Evolutionary conservation across 2,888 invertebrate genomes (phyloP).

Genomic region (Synanthedon myopaeformis): DNA sequence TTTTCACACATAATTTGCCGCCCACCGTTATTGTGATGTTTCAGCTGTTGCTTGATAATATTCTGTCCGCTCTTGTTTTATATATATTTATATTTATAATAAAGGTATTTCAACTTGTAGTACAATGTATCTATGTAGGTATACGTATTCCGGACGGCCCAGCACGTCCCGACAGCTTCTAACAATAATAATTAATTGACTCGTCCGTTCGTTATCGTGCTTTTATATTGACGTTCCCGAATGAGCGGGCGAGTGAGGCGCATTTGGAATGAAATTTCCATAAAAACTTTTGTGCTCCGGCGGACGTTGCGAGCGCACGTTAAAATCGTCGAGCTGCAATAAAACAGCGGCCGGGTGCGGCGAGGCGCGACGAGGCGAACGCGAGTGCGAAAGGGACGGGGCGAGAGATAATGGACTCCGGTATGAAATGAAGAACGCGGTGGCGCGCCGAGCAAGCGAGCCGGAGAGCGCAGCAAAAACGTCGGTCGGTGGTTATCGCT

Average conservation of each 20-base stretch:
- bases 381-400: conserved; percentile 53
- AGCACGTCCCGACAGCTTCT: conserved; percentile 61
- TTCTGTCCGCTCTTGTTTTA: too few relatives aligned
- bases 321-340: conserved; percentile 71
- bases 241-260: conserved; percentile 56
- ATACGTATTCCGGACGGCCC: conserved; percentile 16
- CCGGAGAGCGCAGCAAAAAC: conserved; percentile 66
- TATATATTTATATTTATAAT: too few relatives aligned
- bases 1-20: too few relatives aligned
- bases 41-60: too few relatives aligned
- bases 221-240: conserved; percentile 69
- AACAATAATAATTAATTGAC: conserved; percentile 71
- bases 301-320: conserved; percentile 71
- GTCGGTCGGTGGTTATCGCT: conserved; percentile 61
- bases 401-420: conserved; percentile 63
- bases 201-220: conserved; percentile 71
- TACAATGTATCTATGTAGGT: too few relatives aligned
- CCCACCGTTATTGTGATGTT: too few relatives aligned
- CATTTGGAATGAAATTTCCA: conserved; percentile 71
- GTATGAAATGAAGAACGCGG: conserved; percentile 66
- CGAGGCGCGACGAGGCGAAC: conserved; percentile 59
- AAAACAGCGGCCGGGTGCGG: conserved; percentile 69
- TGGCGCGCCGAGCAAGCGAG: conserved; percentile 52
- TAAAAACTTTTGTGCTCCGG: conserved; percentile 70
- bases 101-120: too few relatives aligned